These are phyloP conservation scores for Ahaetulla prasina DNA, from an alignment of 2,113 vertebrate species.

Conservation along the genomic window DNA sequence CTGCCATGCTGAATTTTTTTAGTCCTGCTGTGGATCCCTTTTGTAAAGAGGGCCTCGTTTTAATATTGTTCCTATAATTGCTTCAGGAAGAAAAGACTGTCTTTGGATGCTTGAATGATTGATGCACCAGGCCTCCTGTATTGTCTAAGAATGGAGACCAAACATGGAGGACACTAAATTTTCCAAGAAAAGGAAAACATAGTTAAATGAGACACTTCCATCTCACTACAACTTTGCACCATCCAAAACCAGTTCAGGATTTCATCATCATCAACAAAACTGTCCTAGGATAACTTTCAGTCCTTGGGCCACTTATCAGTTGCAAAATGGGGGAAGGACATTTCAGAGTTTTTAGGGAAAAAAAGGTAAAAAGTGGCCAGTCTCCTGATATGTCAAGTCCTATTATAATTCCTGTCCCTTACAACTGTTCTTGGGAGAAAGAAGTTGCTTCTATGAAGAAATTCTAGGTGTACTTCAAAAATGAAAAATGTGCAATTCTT, in stretches of 20 bases:
- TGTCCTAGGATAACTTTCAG: background rate
- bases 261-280: background rate
- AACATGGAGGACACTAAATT: accelerated
- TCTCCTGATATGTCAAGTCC: background rate
- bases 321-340: background rate
- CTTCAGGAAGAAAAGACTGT: background rate
- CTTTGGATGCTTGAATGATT: constrained; percentile 6
- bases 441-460: background rate
- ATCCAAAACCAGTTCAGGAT: background rate
- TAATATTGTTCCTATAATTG: background rate
- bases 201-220: background rate
- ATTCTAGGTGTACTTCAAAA: background rate
- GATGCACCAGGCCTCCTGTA: background rate
- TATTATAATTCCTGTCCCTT: background rate
- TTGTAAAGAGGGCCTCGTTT: background rate
- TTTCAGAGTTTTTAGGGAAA: background rate
- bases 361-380: background rate
- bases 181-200: background rate
- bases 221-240: background rate
- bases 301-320: background rate
- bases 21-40: accelerated
- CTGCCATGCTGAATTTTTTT: background rate
- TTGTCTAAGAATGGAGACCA: accelerated
- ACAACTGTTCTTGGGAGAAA: background rate
- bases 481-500: background rate